A percentile compares a stretch with the other conserved stretches of the same genome.
Evolutionary conservation across 2,888 invertebrate species (phyloP).

Genomic region (Dendrolimus houi): DNA sequence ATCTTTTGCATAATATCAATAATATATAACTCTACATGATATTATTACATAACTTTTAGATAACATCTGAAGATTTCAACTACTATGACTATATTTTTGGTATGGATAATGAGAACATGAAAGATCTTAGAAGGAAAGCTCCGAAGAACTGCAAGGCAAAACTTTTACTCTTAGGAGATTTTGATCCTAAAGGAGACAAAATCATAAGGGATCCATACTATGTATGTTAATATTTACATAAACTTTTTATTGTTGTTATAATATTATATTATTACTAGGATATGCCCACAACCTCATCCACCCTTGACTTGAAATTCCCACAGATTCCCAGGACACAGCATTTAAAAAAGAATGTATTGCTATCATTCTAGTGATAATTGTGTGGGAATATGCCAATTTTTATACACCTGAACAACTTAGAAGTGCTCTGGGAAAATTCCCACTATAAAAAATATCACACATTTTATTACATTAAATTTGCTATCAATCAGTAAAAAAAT

Average conservation of each 20-base stretch:
- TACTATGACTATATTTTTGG: constrained; percentile 94
- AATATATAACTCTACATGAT: no score
- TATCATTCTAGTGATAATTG: no score
- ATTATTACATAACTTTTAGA: constrained; percentile 59
- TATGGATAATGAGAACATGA: constrained; percentile 94
- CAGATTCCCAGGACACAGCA: no score
- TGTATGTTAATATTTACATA: constrained; percentile 68
- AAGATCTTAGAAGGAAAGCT: constrained; percentile 77
- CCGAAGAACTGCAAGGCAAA: constrained; percentile 82
- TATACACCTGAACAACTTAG: background rate
- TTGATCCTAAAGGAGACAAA: constrained; percentile 86
- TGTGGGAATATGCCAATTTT: background rate
- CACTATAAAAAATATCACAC: no score
- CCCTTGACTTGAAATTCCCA: no score
- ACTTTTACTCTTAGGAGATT: constrained; percentile 89
- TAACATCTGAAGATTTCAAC: constrained; percentile 83
- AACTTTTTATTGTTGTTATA: background rate
- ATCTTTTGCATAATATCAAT: no score
- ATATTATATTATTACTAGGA: background rate
- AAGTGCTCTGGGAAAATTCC: no score
- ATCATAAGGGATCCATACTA: constrained; percentile 96
- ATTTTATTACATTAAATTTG: no score
- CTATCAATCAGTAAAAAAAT: no score
- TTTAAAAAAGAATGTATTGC: no score
- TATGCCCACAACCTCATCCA: no score